A percentile compares a stretch with the other conserved stretches of the same genome.
These are phyloP conservation scores for Malaclemys terrapin DNA, from an alignment of 2,113 vertebrate species.

Conservation along the genomic window DNA sequence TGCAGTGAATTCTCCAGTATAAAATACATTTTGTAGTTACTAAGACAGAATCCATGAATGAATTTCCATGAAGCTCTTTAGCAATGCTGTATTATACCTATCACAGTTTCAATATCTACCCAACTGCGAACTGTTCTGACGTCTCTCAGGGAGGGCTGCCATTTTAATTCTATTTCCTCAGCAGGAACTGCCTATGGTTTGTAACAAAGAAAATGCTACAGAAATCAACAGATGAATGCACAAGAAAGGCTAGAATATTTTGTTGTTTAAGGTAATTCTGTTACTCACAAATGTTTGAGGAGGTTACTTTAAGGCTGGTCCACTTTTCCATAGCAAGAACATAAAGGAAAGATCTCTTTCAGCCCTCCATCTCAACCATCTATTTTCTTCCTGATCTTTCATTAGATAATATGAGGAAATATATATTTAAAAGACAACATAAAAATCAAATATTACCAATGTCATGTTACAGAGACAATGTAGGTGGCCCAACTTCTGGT, in stretches of 20 bases:
- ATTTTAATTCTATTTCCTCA: neutral
- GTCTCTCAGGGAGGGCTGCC: neutral
- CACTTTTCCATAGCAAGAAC: neutral
- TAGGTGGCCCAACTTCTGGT: neutral
- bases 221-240: neutral
- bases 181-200: neutral
- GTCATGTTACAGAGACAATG: neutral
- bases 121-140: conserved; percentile 12
- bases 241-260: neutral
- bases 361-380: neutral
- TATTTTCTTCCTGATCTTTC: neutral
- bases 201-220: neutral
- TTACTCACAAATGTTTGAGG: neutral
- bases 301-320: neutral
- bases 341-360: neutral
- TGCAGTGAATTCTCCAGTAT: neutral
- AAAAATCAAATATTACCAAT: neutral
- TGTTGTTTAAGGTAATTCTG: neutral
- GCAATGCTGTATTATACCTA: neutral
- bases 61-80: fast-evolving
- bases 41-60: neutral
- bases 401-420: neutral
- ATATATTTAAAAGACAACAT: neutral
- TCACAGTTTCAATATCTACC: neutral
- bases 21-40: neutral